Evolutionary conservation across 2,797 vertebrate genomes (phyloP).

Genomic region (Prunella strophiata): DNA sequence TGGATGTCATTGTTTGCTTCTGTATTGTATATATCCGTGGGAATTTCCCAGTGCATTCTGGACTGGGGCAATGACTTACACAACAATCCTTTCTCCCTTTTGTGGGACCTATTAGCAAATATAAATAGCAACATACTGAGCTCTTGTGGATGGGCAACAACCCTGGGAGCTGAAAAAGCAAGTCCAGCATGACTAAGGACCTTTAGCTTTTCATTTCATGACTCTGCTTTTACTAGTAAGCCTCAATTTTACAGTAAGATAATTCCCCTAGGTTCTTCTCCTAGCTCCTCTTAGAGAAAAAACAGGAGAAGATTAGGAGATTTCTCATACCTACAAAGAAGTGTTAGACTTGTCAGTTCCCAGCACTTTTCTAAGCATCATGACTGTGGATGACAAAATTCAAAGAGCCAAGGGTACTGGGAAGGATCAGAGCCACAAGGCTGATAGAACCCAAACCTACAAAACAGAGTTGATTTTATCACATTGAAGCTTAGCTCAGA

Average conservation of each 20-base stretch:
- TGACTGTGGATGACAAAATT: background rate
- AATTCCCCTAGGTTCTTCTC: background rate
- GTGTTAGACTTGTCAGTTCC: background rate
- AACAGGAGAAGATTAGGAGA: background rate
- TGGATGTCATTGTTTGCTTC: conserved; percentile 37
- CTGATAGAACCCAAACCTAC: background rate
- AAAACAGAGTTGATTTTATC: background rate
- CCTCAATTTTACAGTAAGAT: background rate
- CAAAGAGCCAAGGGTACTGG: background rate
- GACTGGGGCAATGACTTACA: background rate
- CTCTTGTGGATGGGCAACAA: conserved; percentile 14
- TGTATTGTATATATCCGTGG: background rate
- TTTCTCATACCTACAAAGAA: background rate
- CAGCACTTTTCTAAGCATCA: background rate
- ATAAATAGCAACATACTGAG: background rate
- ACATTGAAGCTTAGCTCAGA: background rate
- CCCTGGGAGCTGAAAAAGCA: conserved; percentile 17
- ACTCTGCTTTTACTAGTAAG: conserved; percentile 37
- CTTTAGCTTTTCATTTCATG: conserved; percentile 36
- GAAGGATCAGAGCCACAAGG: background rate
- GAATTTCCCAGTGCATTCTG: conserved; percentile 24
- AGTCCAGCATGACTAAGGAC: conserved; percentile 36
- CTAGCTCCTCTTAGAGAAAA: background rate
- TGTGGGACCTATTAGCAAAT: conserved; percentile 21
- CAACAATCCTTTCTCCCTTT: conserved; percentile 30